A percentile compares a stretch with the other conserved stretches of the same genome.
phyloP scores from a whole-genome alignment of 1,140 invertebrate genomes.

The Lethocerus indicus region DNA sequence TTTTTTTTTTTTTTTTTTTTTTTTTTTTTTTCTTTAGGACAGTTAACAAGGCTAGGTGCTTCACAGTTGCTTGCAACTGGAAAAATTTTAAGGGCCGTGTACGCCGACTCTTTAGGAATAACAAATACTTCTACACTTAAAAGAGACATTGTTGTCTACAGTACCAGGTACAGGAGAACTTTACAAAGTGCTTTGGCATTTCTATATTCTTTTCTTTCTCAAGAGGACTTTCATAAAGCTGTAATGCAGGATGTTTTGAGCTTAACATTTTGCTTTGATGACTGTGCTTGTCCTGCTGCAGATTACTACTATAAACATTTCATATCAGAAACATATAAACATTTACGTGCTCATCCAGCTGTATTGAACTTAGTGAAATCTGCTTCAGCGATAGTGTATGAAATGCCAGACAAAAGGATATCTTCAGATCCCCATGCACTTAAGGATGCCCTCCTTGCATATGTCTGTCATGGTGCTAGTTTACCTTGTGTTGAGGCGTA shows the following conservation, averaged over 20 bases:
- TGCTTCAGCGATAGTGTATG: slow-evolving; percentile 36
- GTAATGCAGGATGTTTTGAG: slow-evolving; percentile 53
- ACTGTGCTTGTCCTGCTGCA: slow-evolving; percentile 61
- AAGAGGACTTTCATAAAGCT: slow-evolving; percentile 29
- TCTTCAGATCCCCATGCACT: slow-evolving; percentile 46
- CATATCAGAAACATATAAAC: slow-evolving; percentile 27
- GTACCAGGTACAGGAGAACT: slow-evolving; percentile 70
- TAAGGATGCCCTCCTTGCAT: slow-evolving; percentile 61
- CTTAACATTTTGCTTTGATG: slow-evolving; percentile 67
- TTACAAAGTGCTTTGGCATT: slow-evolving; percentile 75
- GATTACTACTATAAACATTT: slow-evolving; percentile 39
- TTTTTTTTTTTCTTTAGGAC: no score
- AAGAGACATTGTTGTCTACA: slow-evolving; percentile 53
- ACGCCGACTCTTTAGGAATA: slow-evolving; percentile 37
- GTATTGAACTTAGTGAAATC: slow-evolving; percentile 44
- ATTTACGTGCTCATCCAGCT: slow-evolving; percentile 45
- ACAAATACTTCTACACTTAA: slow-evolving; percentile 26
- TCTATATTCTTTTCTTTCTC: slow-evolving; percentile 53
- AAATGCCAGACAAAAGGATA: slow-evolving; percentile 38
- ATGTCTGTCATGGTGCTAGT: slow-evolving; percentile 62
- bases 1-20: no score
- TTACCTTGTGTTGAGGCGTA: slow-evolving; percentile 41
- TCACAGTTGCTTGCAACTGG: slow-evolving; percentile 64
- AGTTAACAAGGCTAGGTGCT: slow-evolving; percentile 45
- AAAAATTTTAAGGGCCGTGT: slow-evolving; percentile 45